Conservation (phyloP, 2,113 vertebrate genomes). For the Amia ocellicauda region DNA sequence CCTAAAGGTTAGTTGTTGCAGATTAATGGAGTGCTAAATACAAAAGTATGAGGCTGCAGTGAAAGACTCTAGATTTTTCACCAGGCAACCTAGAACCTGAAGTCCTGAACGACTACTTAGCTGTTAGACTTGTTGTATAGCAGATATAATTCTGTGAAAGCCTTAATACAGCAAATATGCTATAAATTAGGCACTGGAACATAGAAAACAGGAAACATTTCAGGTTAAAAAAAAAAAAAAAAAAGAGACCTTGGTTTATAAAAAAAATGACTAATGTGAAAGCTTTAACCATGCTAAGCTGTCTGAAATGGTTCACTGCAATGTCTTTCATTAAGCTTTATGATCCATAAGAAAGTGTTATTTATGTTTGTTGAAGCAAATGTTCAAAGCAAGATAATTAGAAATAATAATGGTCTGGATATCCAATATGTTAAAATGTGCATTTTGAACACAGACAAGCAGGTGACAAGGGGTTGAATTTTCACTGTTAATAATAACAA, state of each 20-base stretch:
- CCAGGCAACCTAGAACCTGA: constrained; percentile 6
- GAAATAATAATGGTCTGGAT: neutral
- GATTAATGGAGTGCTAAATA: constrained; percentile 38
- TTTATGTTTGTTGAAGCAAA: neutral
- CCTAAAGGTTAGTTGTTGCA: constrained; percentile 2
- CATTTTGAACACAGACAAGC: neutral
- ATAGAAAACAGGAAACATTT: neutral
- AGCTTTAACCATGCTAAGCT: neutral
- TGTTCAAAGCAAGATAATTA: neutral
- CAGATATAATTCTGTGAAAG: neutral
- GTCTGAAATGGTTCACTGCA: neutral
- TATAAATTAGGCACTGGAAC: neutral
- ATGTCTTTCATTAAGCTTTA: neutral
- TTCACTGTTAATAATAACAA: too few species aligned
- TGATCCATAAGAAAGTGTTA: neutral
- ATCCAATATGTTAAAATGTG: neutral
- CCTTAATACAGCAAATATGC: constrained; percentile 5
- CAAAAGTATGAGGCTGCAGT: constrained; percentile 9
- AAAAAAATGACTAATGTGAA: neutral
- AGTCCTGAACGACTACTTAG: neutral
- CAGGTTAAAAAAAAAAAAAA: neutral
- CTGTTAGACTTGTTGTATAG: neutral
- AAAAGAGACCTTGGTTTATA: neutral
- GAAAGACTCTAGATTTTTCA: constrained; percentile 13
- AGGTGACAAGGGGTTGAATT: too few species aligned